A percentile compares a stretch with the other conserved stretches of the same genome.
These are phyloP conservation scores for Solenopsis fugax DNA, from an alignment of 1,140 invertebrate genomes.

Conservation along the genomic window DNA sequence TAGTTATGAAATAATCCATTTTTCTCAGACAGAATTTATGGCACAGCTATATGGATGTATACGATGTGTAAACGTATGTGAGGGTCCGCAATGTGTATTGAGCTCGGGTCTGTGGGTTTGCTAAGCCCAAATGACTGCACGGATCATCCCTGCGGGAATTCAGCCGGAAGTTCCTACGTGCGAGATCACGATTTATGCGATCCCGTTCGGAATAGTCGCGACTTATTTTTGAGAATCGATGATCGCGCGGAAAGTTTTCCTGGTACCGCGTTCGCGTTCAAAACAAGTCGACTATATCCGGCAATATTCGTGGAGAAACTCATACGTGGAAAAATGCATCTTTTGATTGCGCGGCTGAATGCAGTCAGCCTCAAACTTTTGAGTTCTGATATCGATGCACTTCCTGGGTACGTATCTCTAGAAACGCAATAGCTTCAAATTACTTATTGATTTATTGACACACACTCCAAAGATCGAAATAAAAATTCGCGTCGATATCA, in stretches of 20 bases:
- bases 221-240: conserved; percentile 54
- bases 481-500: background rate
- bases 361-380: conserved; percentile 6
- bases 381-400: conserved; percentile 1
- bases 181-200: conserved; percentile 44
- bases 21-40: background rate
- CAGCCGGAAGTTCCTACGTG: background rate
- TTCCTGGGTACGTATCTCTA: background rate
- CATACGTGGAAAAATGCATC: conserved; percentile 26
- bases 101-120: background rate
- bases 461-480: background rate
- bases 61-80: background rate
- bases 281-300: conserved; percentile 42
- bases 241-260: conserved; percentile 37
- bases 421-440: background rate
- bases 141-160: background rate
- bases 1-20: background rate
- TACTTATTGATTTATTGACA: conserved; percentile 27
- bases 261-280: conserved; percentile 16
- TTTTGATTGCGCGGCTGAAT: background rate
- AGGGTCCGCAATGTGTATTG: background rate
- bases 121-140: background rate
- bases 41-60: background rate
- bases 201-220: conserved; percentile 17
- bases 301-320: background rate